Conservation (phyloP, 1,140 invertebrate species). For the Pygmarrhopalites habei region DNA sequence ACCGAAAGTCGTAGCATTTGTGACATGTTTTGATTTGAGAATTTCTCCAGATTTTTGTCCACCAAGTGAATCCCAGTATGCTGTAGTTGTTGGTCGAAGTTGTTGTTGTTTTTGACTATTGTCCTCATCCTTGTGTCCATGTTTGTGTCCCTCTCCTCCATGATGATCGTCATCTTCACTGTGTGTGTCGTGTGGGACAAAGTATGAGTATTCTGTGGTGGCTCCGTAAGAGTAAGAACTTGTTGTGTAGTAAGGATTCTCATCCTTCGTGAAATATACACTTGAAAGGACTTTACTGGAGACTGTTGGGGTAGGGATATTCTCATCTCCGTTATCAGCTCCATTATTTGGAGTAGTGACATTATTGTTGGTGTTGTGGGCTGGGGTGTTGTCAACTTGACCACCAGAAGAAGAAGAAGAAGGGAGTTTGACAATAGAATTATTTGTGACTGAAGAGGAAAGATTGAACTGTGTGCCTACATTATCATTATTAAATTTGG, state of each 20-base stretch:
- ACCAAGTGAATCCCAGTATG: constrained; percentile 25
- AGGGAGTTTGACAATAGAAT: too few relatives aligned
- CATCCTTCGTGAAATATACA: constrained; percentile 27
- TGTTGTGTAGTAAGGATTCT: constrained; percentile 27
- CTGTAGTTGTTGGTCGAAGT: constrained; percentile 14
- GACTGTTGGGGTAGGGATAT: constrained; percentile 1
- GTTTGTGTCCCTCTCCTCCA: neutral
- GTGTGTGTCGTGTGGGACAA: constrained; percentile 13
- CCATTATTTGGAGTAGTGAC: too few relatives aligned
- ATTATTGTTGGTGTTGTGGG: too few relatives aligned
- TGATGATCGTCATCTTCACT: constrained; percentile 19
- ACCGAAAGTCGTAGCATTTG: neutral
- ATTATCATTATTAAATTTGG: too few relatives aligned
- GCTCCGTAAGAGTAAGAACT: constrained; percentile 27
- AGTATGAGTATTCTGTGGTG: constrained; percentile 26
- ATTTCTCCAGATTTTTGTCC: constrained; percentile 15
- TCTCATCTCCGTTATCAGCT: too few relatives aligned
- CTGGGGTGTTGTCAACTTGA: too few relatives aligned
- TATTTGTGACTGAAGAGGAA: too few relatives aligned
- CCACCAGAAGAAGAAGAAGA: too few relatives aligned
- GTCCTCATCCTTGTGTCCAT: neutral
- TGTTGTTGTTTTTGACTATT: constrained; percentile 15
- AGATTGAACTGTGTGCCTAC: too few relatives aligned
- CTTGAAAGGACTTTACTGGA: constrained; percentile 15
- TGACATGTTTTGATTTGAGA: neutral